Evolutionary conservation across 2,113 vertebrate species (phyloP), one percentile per base, ranked within the genome.

Genomic region (Bufo gargarizans): DNA sequence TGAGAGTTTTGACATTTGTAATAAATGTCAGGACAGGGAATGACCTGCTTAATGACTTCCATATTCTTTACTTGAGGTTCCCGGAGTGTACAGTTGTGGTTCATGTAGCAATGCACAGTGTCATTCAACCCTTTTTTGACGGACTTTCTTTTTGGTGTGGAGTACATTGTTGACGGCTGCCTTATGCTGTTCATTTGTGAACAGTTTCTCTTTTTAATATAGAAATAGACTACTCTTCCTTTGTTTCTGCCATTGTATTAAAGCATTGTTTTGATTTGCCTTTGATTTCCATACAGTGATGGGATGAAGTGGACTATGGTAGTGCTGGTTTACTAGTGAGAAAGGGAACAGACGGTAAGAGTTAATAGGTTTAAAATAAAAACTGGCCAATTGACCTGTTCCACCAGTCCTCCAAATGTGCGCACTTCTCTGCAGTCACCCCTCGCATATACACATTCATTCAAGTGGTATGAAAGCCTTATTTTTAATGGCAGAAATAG

Each of bases 11-110:
- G 94, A 93, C 95, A 95, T 95, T 95, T 95, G 94, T 94, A 95
- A 95, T 94, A 95, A 96, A 94, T 95, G 94, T 95, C 93, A 94
- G 93, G 91, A 93, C 94, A 95, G 92, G 94, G 72, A 95, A 95
- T 93, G 93, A 92, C 94, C 94, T 93, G 92, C 93, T 93, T 93
- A 93, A 90, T 91, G 93, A 91, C 93, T 94, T 93, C 17, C 93
- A 91, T 90, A 92, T 92, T 96, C 92, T 92, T 94, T 93, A 92
- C 94, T 95, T 91, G 91, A 89, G 93, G 93, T 92, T 91, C 89
- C 91, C 91, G 90, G 91, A 94, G 92, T 92, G 91, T 92, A 79
- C 91, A 91, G 80, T 91, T 86, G 90, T 91, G 84, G 90, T 91
- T 91, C 89, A 83, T 92, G 91, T 92, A 90, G 86, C 91, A 89